Percentiles rank a stretch among this genome's conserved stretches.
Conservation (phyloP, 2,888 invertebrate species). For the Volucella inflata region DNA sequence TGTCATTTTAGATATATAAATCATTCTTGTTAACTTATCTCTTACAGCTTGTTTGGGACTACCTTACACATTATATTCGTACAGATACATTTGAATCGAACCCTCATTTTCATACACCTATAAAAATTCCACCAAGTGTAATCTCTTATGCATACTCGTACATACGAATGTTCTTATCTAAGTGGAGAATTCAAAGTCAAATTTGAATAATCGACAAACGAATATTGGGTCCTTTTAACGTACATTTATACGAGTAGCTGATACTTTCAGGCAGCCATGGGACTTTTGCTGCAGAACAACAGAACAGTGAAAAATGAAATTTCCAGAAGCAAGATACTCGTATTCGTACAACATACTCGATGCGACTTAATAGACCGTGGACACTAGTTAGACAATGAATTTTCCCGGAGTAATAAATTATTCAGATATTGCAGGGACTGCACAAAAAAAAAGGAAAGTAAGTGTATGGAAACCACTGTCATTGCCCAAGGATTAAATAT, state of each 20-base stretch:
- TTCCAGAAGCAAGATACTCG: slow-evolving; percentile 33
- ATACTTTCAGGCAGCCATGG: slow-evolving; percentile 16
- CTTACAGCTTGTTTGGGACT: neutral
- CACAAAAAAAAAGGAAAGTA: slow-evolving; percentile 40
- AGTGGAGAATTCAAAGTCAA: slow-evolving; percentile 45
- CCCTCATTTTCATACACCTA: slow-evolving; percentile 14
- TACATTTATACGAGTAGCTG: neutral
- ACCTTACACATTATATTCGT: neutral
- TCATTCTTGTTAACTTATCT: neutral
- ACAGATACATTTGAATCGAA: neutral
- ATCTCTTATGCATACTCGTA: slow-evolving; percentile 61
- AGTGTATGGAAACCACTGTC: slow-evolving; percentile 39
- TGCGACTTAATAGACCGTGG: slow-evolving; percentile 62
- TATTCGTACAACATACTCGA: neutral
- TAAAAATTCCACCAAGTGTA: slow-evolving; percentile 52
- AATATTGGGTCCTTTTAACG: slow-evolving; percentile 3
- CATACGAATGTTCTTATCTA: slow-evolving; percentile 4
- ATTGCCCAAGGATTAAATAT: slow-evolving; percentile 71
- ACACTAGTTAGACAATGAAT: slow-evolving; percentile 59
- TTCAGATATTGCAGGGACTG: slow-evolving; percentile 60
- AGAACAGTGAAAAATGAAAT: slow-evolving; percentile 66
- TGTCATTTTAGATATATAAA: slow-evolving; percentile 33
- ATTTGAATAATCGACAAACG: slow-evolving; percentile 49
- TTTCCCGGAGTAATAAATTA: slow-evolving; percentile 62
- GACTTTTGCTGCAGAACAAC: slow-evolving; percentile 50